phyloP scores from a whole-genome alignment of 92 coral and sea anemone species.

The Actinernus sp. region DNA sequence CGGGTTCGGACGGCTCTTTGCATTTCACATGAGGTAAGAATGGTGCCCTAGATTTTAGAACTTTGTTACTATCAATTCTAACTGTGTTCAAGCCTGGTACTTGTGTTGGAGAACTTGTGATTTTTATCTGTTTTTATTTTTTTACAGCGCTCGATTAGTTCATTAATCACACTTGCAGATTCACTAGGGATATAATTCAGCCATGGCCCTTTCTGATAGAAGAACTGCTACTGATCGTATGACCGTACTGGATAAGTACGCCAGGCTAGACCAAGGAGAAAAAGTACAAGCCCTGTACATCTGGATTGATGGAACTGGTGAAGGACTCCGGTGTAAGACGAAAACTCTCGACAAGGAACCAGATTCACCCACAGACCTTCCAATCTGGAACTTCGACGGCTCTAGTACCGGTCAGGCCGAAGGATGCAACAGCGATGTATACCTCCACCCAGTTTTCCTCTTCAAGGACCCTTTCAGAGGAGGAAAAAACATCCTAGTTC shows the following conservation, averaged over 20 bases:
- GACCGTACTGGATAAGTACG: conserved; percentile 60
- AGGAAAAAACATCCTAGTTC: conserved; percentile 87
- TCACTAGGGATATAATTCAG: too few species aligned
- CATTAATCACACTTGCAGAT: too few species aligned
- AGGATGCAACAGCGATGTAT: conserved; percentile 94
- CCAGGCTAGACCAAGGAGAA: conserved; percentile 79
- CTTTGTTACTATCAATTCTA: too few species aligned
- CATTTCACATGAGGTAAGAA: too few species aligned
- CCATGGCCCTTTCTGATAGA: too few species aligned
- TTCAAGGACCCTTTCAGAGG: conserved; percentile 96
- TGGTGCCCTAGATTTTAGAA: too few species aligned
- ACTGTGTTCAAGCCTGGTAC: too few species aligned
- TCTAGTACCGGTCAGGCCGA: conserved; percentile 95
- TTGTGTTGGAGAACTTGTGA: too few species aligned
- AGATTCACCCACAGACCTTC: conserved; percentile 60
- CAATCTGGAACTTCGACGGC: conserved; percentile 98
- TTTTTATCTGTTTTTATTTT: too few species aligned
- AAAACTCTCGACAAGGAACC: conserved; percentile 79
- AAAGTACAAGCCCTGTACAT: conserved; percentile 91
- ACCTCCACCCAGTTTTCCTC: conserved; percentile 89
- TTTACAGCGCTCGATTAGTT: too few species aligned
- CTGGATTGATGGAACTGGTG: conserved; percentile 97
- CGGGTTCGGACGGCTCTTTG: too few species aligned
- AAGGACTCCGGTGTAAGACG: conserved; percentile 92
- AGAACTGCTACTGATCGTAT: conserved; percentile 59